Evolutionary conservation across 2,888 invertebrate genomes (phyloP).

Genomic region (Neocrepidodera transversa): DNA sequence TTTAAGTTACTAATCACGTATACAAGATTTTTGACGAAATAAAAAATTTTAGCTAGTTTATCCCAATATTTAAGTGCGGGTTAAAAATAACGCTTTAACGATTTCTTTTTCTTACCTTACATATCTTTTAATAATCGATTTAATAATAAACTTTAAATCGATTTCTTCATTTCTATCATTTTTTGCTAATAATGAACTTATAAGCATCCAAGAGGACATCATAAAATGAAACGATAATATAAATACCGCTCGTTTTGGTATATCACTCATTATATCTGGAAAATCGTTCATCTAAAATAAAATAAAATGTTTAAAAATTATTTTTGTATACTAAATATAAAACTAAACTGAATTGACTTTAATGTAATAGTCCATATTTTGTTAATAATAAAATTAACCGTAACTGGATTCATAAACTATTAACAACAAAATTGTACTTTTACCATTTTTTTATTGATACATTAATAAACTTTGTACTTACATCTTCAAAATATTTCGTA

Average conservation of each 20-base stretch:
- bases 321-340: too few species aligned
- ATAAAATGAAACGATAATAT: conserved; percentile 34
- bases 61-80: neutral
- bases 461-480: too few species aligned
- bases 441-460: too few species aligned
- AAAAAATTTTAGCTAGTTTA: neutral
- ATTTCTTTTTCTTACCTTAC: conserved; percentile 45
- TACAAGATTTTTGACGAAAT: too few species aligned
- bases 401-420: too few species aligned
- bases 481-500: conserved; percentile 34
- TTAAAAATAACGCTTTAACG: too few species aligned
- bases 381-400: too few species aligned
- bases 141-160: conserved; percentile 35
- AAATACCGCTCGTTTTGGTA: conserved; percentile 31
- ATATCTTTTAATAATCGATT: conserved; percentile 46
- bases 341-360: too few species aligned
- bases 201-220: conserved; percentile 37
- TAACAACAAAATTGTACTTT: too few species aligned
- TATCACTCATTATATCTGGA: conserved; percentile 19
- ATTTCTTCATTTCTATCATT: conserved; percentile 41
- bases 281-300: conserved; percentile 28
- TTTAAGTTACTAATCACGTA: too few species aligned
- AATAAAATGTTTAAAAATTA: too few species aligned
- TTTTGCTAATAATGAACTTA: conserved; percentile 28
- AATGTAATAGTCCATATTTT: too few species aligned